Base-by-base conservation (phyloP, 2,113 vertebrate species). In the Camelus bactrianus region DNA sequence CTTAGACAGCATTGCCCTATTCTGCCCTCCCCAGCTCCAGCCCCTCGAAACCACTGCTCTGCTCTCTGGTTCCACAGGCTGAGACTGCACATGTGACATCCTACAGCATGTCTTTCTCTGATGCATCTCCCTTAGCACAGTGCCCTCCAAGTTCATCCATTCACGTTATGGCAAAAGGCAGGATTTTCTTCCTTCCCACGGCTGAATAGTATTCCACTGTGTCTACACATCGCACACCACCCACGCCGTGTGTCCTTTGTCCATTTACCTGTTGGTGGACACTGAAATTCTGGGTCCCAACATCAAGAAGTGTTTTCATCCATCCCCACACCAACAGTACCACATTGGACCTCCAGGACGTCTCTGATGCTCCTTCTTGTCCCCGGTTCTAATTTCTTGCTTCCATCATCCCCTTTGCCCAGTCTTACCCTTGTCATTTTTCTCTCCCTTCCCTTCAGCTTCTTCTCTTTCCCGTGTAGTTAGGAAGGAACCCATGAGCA, bases 391-490 rank as follows among this genome's bases (percentile, higher is more conserved):
- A 42, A 42, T 22, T 11, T 11, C 7, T 70, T 20, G 0, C 7
- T 30, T 70, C 20, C 17, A 16, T 46, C 19, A 14, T 2, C 6
- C 10, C 2, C 5, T 28, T 58, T 56, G 58, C 42, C n/a, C 9
- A 64, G 13, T 48, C 24, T 38, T 52, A 82, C 0, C 12, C 16
- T 30, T 6, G 13, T 22, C n/a, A 42, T 15, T 38, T 48, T 62
- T 6, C 13, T 20, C 2, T 6, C 8, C 46, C 20, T 67, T 70
- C 3, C 19, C 54, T 65, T 85, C 35, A 60, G 22, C 32, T 50
- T 72, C 14, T 76, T 92, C 50, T 83, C 56, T 84, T 88, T 93
- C 10, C 50, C 24, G 75, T 6, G 46, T 81, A 94, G 50, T 96
- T 86, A 83, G 54, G 67, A 94, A 79, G 15, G 15, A 87, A 80